Evolutionary conservation across 2,113 vertebrate genomes (phyloP), one percentile per base, ranked within the genome.

Genomic region (Onychorhynchus coronatus): DNA sequence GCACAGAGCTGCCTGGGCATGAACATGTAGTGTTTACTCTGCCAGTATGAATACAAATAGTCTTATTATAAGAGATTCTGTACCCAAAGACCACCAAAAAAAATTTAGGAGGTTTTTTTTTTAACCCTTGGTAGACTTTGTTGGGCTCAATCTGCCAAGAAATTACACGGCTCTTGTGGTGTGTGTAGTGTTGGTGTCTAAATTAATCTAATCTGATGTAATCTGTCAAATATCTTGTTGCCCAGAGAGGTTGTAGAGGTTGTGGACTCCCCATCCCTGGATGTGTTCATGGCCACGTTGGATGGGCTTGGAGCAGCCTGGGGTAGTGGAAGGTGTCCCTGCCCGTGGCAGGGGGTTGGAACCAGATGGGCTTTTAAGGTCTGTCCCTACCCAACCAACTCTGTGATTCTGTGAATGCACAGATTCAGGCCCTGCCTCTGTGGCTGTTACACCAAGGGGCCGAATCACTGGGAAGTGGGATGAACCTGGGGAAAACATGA

Each of bases 21-120:
- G 98, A 98, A 97, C 98, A 98, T 98, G 98, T 97, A 98, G 97
- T 98, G 98, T 98, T 98, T 98, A 98, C 98, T 98, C 98, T 98
- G 98, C 98, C 98, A 98, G 98, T 97, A 98, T 98, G 98, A 98
- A 98, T 98, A 98, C 98, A 98, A 98, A 98, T 98, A 98, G 98
- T 98, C 98, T 98, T 98, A 98, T 98, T 98, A 98, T 98, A 98
- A 94, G 53, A 97, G 96, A 98, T 97, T 98, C 97, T 97, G 97
- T 98, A 98, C 98, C 98, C 97, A 97, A 97, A 98, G 97, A 98
- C 98, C 97, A 89, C 96, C 76, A 93, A 91, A 91, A 94, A 85
- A 85, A 94, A 84, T 95, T 97, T 97, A 90, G 96, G 95, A 84
- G 52, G 13, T 65, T 96, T 97, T 97, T 35, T 96, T 98, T 97